A percentile compares a stretch with the other conserved stretches of the same genome.
These are phyloP conservation scores for Amphiura filiformis DNA, from an alignment of 35 echinoderm and acorn worm species.

Conservation along the genomic window DNA sequence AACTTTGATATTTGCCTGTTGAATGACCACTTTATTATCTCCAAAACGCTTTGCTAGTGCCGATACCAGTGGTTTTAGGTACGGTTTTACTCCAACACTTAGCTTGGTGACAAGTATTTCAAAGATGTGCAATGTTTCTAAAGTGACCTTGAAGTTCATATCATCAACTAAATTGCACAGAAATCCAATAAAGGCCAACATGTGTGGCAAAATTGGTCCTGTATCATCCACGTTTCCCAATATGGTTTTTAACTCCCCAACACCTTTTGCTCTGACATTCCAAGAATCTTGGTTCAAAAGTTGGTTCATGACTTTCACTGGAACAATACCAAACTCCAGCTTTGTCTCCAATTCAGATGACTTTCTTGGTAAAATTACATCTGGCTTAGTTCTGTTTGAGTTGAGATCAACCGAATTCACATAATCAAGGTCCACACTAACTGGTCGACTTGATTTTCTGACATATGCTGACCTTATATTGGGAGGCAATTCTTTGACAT, in stretches of 20 bases:
- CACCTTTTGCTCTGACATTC: conserved; percentile 73
- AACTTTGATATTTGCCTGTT: conserved; percentile 96
- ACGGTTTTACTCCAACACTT: conserved; percentile 75
- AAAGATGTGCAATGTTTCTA: conserved; percentile 80
- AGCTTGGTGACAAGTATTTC: conserved; percentile 69
- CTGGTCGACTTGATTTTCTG: background rate
- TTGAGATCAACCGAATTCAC: conserved; percentile 29
- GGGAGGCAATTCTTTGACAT: conserved; percentile 63
- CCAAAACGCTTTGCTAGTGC: conserved; percentile 92
- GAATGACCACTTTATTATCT: conserved; percentile 91
- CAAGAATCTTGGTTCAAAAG: conserved; percentile 81
- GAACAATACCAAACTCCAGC: conserved; percentile 66
- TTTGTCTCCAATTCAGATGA: conserved; percentile 18
- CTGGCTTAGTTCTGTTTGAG: conserved; percentile 35
- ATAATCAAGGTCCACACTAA: conserved; percentile 12
- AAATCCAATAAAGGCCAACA: conserved; percentile 84
- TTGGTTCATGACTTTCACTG: conserved; percentile 59
- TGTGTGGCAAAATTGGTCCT: conserved; percentile 53
- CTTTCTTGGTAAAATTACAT: conserved; percentile 12
- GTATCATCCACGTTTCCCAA: conserved; percentile 47
- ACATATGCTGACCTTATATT: conserved; percentile 49
- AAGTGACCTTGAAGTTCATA: conserved; percentile 88
- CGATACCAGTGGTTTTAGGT: conserved; percentile 69
- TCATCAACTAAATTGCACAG: conserved; percentile 95
- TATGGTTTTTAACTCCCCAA: conserved; percentile 64